Evolutionary conservation across 2,113 vertebrate genomes (phyloP), one percentile per base, ranked within the genome.

Genomic region (Silurus meridionalis): DNA sequence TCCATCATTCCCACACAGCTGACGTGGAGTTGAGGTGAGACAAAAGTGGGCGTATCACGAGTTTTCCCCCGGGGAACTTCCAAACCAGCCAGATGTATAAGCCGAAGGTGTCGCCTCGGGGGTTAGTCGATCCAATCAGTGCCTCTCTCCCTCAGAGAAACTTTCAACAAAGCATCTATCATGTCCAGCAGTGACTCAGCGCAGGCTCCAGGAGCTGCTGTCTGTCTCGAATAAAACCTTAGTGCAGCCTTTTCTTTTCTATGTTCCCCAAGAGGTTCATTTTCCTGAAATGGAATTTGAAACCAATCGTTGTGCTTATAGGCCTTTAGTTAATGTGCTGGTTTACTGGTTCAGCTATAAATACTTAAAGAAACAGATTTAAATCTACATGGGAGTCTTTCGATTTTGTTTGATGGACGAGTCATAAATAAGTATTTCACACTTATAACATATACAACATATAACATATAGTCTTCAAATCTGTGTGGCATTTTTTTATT

Each of bases 121-220:
- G 80, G 37, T 60, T 82, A 52, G 53, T 21, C 77, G 84, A 74
- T 82, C 52, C 50, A 58, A 66, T 81, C 75, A 80, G 57, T 79
- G 37, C 37, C 37, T 37, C 77, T n/a, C 17, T 84, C 58, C 80
- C 74, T 85, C 58, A 61, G 37, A 83, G 66, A 88, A 88, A 88
- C 67, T 74, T 66, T 72, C 83, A 90, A 83, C 92, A 90, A 90
- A 84, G 90, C 85, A 88, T 93, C 92, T 89, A 89, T 80, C 37
- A 86, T 88, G 89, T 88, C 86, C 67, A 82, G 89, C 83, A 82
- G 85, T 89, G 86, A 86, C 81, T 88, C 84, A 90, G 87, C 85
- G 83, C 86, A 89, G 81, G 83, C 48, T 50, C 86, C 25, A 66
- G 82, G 83, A 84, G 82, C 86, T 87, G 88, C 84, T 84, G 82